Percentiles rank a stretch among this genome's conserved stretches.
Conservation (phyloP, 2,797 vertebrate species). For the Petrocephalus sullivani region DNA sequence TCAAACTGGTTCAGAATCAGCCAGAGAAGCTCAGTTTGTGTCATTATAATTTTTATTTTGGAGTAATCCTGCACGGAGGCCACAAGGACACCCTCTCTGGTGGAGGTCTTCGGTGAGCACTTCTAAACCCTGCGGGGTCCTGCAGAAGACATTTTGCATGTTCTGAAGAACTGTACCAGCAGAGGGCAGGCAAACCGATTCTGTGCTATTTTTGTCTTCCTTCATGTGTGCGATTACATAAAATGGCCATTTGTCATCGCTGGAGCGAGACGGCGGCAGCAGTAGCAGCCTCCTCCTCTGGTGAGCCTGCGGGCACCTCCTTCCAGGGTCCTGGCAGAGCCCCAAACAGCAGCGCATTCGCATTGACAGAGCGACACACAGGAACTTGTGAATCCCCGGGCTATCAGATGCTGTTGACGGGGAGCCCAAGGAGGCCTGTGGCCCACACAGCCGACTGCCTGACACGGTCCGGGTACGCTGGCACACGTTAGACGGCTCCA, state of each 20-base stretch:
- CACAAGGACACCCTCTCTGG: background rate
- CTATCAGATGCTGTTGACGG: background rate
- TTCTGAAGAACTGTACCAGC: conserved; percentile 39
- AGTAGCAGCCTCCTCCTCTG: background rate
- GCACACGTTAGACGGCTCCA: background rate
- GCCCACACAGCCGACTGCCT: background rate
- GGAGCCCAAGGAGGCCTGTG: background rate
- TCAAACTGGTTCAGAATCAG: background rate
- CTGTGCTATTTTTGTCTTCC: conserved; percentile 61
- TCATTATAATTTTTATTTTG: background rate
- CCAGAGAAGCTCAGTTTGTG: background rate
- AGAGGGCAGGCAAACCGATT: conserved; percentile 58
- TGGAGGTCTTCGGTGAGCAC: background rate
- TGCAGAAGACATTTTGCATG: conserved; percentile 33
- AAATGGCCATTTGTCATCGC: conserved; percentile 50
- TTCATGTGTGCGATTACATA: conserved; percentile 64
- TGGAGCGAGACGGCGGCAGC: conserved; percentile 51
- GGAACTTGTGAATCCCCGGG: background rate
- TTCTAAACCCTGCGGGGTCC: background rate
- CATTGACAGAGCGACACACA: background rate
- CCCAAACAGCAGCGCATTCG: background rate
- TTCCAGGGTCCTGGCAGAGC: background rate
- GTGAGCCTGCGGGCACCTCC: background rate
- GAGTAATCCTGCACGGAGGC: background rate
- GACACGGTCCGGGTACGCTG: background rate